Base-by-base conservation (phyloP, 2,888 invertebrate species). In the Cremastinae sp. region DNA sequence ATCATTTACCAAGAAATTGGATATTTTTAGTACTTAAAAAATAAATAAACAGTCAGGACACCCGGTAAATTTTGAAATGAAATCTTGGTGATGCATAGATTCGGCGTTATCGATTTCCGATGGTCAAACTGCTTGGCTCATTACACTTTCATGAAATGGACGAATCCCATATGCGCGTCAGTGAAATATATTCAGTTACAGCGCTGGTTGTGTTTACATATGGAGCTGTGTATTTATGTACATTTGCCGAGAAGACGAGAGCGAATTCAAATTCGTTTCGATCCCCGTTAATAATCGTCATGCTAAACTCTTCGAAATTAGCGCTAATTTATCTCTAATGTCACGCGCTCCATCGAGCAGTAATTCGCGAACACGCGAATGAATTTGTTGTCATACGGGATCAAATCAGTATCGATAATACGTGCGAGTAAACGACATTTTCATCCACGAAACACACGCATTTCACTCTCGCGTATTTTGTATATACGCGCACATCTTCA, bases 71-170 rank as follows among this genome's bases (percentile, higher is more conserved):
- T 20, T 45, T 4, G 36, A 12, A 56, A 18, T 34, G 54, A 36
- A 54, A 43, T 61, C 34, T 70, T 59, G 49, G 66, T 20, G 10
- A 68, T 47, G 47, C 68, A 69, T 62, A 68, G 14, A 68, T 36
- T 59, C 36, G 9, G 9, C 12, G 7, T 45, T 68, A 74, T 74
- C 61, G 74, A 74, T 74, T 74, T 56, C 58, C 61, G 47, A 68
- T 74, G 68, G 45, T 64, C 49, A 64, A 69, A 74, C 47, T 56
- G 61, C 66, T 5, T 45, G 45, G 43, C 69, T 74, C 74, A 70
- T 74, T 70, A 65, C 70, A 70, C 74, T 65, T 65, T 69, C 59
- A 65, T 62, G 70, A 70, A 75, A 75, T 59, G 58, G 49, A 58
- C 51, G 43, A 28, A 45, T 69, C 56, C 62, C 49, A 58, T 64